Evolutionary conservation across 2,113 vertebrate genomes (phyloP), one percentile per base, ranked within the genome.

Genomic region (Tragelaphus imberbis): DNA sequence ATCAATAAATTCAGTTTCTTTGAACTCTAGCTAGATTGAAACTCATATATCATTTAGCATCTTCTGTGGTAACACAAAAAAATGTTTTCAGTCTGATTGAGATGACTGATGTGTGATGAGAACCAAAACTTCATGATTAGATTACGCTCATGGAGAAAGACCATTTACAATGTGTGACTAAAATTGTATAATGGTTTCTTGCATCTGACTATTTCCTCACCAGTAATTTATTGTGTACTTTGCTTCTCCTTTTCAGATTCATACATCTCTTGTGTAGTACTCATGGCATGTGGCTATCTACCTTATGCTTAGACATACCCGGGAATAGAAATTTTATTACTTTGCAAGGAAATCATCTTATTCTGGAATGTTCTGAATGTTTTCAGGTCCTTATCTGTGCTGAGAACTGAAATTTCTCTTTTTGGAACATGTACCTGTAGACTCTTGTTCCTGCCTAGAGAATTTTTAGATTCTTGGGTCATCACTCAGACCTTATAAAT

Each of bases 311-410:
- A 89, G 65, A 63, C 21, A 75, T 92, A 63, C 7, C 56, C 33
- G 53, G 47, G 27, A 97, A 84, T 96, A 93, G 86, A 53, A 90
- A 87, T 92, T n/a, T 63, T 33, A 75, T 77, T 75, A 49, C 91
- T 94, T 97, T 96, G 23, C 21, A 63, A 75, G 47, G 49, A 96
- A 95, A 28, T 19, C 21, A 58, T 96, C 93, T 85, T 95, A 89
- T 97, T 96, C 71, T 68, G 79, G 25, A 93, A 88, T 93, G 82
- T 96, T 96, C 63, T 91, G 58, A 95, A 86, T 94, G 61, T 77
- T 88, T 96, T 87, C 30, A 91, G 77, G 33, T 14, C 68, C 55
- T 63, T 89, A 93, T 85, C 68, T 91, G 27, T 75, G 27, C 59
- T 91, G n/a, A 95, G 63, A 88, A 15, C 65, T 82, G 63, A 85